A percentile compares a stretch with the other conserved stretches of the same genome.
phyloP scores from a whole-genome alignment of 2,797 vertebrate genomes.

The Sandelia bainsii region DNA sequence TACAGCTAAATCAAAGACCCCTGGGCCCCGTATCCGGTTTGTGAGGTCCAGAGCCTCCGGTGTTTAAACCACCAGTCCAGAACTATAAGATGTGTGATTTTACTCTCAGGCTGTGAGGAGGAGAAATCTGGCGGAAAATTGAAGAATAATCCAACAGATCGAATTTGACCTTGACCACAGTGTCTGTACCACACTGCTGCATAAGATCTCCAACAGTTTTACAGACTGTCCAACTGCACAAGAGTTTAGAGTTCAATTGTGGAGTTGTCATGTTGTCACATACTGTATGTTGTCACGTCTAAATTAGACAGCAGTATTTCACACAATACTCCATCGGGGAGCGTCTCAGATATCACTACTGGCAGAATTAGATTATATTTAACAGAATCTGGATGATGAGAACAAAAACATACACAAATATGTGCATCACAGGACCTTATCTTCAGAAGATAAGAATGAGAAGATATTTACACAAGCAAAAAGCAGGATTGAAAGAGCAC shows the following conservation, averaged over 20 bases:
- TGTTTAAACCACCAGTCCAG: not conserved
- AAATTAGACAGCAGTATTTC: not conserved
- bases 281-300: not conserved
- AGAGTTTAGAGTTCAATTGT: not conserved
- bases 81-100: not conserved
- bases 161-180: slow-evolving; percentile 74
- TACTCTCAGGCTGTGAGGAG: not conserved
- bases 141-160: slow-evolving; percentile 20
- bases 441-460: not conserved
- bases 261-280: not conserved
- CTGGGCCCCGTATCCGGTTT: not conserved
- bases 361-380: not conserved
- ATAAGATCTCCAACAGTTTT: not conserved
- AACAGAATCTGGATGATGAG: not conserved
- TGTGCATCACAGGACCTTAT: too few relatives aligned
- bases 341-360: not conserved
- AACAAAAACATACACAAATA: not conserved
- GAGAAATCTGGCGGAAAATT: not conserved
- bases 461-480: not conserved
- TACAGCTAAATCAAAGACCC: not conserved
- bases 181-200: slow-evolving; percentile 28
- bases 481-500: not conserved
- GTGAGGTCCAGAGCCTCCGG: not conserved
- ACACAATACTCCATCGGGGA: not conserved
- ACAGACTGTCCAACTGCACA: not conserved